phyloP scores from a whole-genome alignment of 2,888 invertebrate genomes.

The Sussaba pulchella region DNA sequence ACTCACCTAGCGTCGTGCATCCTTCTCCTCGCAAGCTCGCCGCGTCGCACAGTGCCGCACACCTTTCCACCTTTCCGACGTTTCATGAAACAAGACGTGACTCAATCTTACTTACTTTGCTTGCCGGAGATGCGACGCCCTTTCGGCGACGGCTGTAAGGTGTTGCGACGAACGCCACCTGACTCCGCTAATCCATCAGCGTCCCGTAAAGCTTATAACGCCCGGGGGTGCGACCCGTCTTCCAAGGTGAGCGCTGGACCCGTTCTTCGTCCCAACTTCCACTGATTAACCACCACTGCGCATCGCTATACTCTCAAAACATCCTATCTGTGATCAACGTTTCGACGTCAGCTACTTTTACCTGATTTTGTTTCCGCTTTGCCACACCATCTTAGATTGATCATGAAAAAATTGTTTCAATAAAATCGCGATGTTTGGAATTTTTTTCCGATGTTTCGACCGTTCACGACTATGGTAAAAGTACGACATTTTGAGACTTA shows the following conservation, averaged over 20 bases:
- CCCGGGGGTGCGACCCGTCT: conserved; percentile 24
- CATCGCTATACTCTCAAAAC: not conserved
- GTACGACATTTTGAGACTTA: not conserved
- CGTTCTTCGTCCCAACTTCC: not conserved
- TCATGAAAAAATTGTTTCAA: no score
- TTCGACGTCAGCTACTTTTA: not conserved
- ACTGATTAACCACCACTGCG: conserved; percentile 17
- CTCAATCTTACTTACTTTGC: conserved; percentile 71
- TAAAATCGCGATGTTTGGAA: no score
- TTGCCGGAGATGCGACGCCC: conserved; percentile 51
- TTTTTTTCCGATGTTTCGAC: no score
- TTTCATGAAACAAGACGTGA: conserved; percentile 66
- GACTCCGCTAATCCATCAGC: conserved; percentile 71
- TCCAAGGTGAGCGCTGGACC: conserved; percentile 2
- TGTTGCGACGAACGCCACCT: conserved; percentile 61
- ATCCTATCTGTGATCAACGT: not conserved
- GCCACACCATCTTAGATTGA: no score
- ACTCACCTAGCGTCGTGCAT: conserved; percentile 31
- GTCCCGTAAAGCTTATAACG: conserved; percentile 62
- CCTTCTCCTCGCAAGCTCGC: not conserved
- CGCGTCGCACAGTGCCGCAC: not conserved
- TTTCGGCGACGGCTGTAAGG: conserved; percentile 53
- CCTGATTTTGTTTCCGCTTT: no score
- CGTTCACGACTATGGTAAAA: no score
- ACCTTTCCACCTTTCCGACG: conserved; percentile 36